Base-by-base conservation (phyloP, 2,113 vertebrate genomes). In the Arvicanthis niloticus region DNA sequence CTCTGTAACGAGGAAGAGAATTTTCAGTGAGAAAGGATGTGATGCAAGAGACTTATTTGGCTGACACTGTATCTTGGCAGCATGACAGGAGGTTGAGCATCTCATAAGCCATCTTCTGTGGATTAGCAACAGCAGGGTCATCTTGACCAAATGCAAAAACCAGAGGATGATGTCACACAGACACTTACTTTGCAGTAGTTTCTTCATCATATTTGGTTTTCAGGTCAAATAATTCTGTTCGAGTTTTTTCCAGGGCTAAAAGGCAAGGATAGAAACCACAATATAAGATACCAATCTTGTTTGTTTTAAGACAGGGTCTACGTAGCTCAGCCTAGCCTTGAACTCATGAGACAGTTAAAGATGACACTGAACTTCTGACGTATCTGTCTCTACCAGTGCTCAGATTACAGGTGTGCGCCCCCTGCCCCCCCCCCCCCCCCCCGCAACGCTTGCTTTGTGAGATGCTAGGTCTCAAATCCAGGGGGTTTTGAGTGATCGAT, bases 171-270 rank as follows among this genome's bases (percentile, higher is more conserved):
- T 12, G 1, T 24, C 37, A 62, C 40, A 48, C 29, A 37, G 31
- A 62, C 42, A 99, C 99, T 98, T 99, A 99, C 99, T 99, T 99
- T 98, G 99, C 99, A 97, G 99, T 99, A 94, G 99, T 99, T 98
- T 99, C 99, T 98, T 99, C 99, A 96, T 99, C 99, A 3, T 99
- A 99, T 98, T 99, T 99, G 98, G 99, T 99, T 99, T 99, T 99
- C 99, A 99, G 99, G 99, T 99, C 99, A 98, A 99, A 99, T 98
- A 99, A 99, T 97, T 99, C 99, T 97, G 99, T 99, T 99, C 99
- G 99, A 98, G 99, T 99, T 98, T 99, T 99, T 98, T 99, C 99
- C 99, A 99, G 99, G 98, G 99, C 99, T 99, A 98, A 93, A 98
- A 99, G 97, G 95, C 76, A 98, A 98, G 97, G 95, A 97, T 3